phyloP scores from a whole-genome alignment of 2,797 vertebrate species.

The Danio aesculapii region DNA sequence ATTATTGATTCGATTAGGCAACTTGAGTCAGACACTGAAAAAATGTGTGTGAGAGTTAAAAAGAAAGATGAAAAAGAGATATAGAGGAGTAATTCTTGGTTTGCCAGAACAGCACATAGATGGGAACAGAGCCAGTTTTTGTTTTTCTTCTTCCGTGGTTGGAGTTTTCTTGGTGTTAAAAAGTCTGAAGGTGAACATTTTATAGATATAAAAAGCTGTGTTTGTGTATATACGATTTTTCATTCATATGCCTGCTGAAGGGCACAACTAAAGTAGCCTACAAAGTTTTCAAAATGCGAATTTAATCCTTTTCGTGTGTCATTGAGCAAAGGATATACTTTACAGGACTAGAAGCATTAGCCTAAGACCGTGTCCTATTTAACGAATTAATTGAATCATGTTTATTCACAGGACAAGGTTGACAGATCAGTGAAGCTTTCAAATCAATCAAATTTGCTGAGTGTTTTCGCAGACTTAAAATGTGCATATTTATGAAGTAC shows the following conservation, averaged over 20 bases:
- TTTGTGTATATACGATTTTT: neutral
- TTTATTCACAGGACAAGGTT: neutral
- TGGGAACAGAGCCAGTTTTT: conserved; percentile 20
- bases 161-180: neutral
- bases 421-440: neutral
- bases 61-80: conserved; percentile 5
- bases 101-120: neutral
- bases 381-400: neutral
- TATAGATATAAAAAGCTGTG: neutral
- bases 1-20: conserved; percentile 12
- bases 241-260: neutral
- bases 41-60: neutral
- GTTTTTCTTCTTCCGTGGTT: too few relatives aligned
- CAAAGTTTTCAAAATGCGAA: neutral
- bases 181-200: conserved; percentile 27
- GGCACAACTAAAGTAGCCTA: too few relatives aligned
- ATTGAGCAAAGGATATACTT: conserved; percentile 1
- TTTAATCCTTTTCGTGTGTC: neutral
- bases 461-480: neutral
- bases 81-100: neutral
- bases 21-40: neutral
- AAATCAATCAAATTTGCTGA: neutral
- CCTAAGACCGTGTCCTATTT: neutral
- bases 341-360: neutral
- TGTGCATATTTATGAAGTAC: neutral